phyloP scores from a whole-genome alignment of 2,113 vertebrate genomes.

The Sturnira hondurensis region DNA sequence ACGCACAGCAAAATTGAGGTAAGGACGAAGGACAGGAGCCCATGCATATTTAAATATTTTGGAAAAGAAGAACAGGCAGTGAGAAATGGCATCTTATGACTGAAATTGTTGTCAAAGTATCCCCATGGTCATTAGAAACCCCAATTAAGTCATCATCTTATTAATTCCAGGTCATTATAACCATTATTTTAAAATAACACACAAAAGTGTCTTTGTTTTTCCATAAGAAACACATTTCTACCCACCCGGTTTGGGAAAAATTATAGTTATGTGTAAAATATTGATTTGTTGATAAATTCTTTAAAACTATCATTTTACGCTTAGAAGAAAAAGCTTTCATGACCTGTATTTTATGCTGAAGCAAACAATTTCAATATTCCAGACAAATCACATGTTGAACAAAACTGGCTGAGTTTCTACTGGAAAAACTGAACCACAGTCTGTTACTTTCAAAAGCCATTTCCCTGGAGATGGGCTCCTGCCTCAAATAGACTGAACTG shows the following conservation, averaged over 20 bases:
- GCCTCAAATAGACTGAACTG: not conserved
- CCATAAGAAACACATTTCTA: slow-evolving; percentile 21
- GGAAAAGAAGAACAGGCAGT: not conserved
- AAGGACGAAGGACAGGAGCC: not conserved
- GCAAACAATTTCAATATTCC: slow-evolving; percentile 30
- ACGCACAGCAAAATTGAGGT: not conserved
- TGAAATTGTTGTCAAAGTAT: not conserved
- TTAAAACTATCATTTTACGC: slow-evolving; percentile 50
- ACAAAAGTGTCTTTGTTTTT: not conserved
- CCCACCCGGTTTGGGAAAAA: slow-evolving; percentile 26
- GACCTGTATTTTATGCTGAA: slow-evolving; percentile 34
- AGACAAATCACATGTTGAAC: slow-evolving; percentile 1
- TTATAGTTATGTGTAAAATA: slow-evolving; percentile 2
- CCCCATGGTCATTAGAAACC: not conserved
- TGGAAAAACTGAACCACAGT: not conserved
- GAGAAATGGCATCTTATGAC: not conserved
- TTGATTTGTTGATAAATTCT: slow-evolving; percentile 37
- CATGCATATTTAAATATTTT: not conserved
- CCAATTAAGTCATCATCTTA: not conserved
- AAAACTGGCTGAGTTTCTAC: slow-evolving; percentile 11
- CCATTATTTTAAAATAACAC: slow-evolving; percentile 18
- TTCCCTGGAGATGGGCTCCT: not conserved
- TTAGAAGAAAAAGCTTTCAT: slow-evolving; percentile 49
- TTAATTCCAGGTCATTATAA: slow-evolving; percentile 28
- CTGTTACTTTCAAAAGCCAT: not conserved